Evolutionary conservation across 2,888 invertebrate species (phyloP).

Genomic region (Cephus sareptanus): DNA sequence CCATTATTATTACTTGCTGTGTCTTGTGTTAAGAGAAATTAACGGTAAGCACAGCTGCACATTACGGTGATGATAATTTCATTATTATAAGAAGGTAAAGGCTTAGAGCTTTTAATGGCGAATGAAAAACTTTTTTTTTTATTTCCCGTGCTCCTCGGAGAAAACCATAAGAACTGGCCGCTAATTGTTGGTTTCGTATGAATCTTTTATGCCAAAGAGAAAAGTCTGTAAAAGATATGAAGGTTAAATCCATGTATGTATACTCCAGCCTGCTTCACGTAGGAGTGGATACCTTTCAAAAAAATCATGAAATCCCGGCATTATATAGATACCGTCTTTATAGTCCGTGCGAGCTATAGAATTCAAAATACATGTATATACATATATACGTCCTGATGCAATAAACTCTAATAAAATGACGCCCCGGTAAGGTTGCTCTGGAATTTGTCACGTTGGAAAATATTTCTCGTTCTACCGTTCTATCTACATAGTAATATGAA

Average conservation of each 20-base stretch:
- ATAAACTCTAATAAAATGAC: background rate
- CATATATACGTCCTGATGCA: background rate
- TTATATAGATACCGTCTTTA: background rate
- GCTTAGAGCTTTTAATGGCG: background rate
- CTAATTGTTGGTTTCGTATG: constrained; percentile 27
- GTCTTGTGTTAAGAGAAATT: background rate
- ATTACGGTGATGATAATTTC: background rate
- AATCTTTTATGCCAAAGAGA: constrained; percentile 23
- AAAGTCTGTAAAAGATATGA: background rate
- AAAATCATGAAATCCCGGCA: background rate
- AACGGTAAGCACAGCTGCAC: background rate
- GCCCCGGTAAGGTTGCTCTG: background rate
- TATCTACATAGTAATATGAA: background rate
- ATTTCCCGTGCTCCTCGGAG: background rate
- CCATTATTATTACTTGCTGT: background rate
- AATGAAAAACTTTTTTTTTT: background rate
- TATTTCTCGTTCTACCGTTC: background rate
- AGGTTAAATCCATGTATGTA: background rate
- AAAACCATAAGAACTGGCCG: background rate
- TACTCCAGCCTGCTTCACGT: background rate
- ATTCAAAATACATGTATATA: background rate
- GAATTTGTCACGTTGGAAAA: background rate
- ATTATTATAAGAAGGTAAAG: background rate
- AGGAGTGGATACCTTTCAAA: background rate
- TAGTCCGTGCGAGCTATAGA: background rate